Evolutionary conservation across 1,140 invertebrate genomes (phyloP).

Genomic region (Lepidostoma basale): DNA sequence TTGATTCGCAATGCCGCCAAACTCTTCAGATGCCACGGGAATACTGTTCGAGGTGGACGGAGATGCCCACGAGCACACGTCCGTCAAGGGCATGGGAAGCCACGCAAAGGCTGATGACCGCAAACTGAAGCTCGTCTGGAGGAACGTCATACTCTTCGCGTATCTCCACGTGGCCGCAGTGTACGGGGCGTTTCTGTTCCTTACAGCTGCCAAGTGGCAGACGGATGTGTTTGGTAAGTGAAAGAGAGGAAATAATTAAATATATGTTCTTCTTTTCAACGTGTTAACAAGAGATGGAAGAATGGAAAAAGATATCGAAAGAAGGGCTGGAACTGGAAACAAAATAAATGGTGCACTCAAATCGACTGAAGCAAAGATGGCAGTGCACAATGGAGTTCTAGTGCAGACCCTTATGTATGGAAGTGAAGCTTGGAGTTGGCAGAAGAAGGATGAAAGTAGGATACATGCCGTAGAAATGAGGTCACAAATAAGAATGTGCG

Average conservation of each 20-base stretch:
- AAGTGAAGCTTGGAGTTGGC: too few relatives aligned
- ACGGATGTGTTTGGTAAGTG: constrained; percentile 74
- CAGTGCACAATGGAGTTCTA: too few relatives aligned
- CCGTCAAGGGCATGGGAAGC: constrained; percentile 52
- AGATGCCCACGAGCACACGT: constrained; percentile 60
- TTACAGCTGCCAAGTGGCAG: constrained; percentile 71
- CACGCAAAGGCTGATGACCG: constrained; percentile 44
- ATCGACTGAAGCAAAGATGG: too few relatives aligned
- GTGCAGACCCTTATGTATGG: too few relatives aligned
- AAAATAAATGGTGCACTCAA: too few relatives aligned
- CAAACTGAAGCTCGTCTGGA: constrained; percentile 77
- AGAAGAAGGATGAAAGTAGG: too few relatives aligned
- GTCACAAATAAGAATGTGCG: too few relatives aligned
- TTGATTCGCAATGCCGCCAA: constrained; percentile 65
- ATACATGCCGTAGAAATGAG: too few relatives aligned
- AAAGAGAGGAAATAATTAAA: background rate
- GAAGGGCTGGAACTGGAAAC: too few relatives aligned
- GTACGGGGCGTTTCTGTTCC: constrained; percentile 75
- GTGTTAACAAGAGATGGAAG: too few relatives aligned
- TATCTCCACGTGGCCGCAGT: constrained; percentile 80
- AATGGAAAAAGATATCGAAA: too few relatives aligned
- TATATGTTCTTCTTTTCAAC: background rate
- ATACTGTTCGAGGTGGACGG: constrained; percentile 70
- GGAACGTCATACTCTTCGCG: constrained; percentile 79
- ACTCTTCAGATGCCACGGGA: constrained; percentile 64